phyloP scores from a whole-genome alignment of 2,113 vertebrate species.

The Microtus montanus region DNA sequence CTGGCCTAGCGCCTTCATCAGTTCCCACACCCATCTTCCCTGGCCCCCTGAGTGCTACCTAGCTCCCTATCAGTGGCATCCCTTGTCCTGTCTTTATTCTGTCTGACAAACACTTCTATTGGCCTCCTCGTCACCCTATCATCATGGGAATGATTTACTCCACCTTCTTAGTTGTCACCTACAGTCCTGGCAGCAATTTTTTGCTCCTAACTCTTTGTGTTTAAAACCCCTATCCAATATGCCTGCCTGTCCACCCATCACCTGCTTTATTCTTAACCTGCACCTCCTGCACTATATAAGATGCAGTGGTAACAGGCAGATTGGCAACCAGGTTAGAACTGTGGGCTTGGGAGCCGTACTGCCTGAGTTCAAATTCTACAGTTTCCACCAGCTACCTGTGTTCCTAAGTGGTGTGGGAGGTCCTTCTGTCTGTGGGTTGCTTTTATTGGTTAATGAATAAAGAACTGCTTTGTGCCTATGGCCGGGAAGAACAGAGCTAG shows the following conservation, averaged over 20 bases:
- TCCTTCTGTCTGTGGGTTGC: too few relatives aligned
- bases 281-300: background rate
- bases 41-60: background rate
- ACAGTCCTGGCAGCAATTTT: background rate
- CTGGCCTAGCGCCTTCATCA: background rate
- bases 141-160: background rate
- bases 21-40: background rate
- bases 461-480: too few relatives aligned
- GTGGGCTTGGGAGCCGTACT: background rate
- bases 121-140: background rate
- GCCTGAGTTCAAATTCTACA: background rate
- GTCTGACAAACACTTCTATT: background rate
- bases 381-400: background rate
- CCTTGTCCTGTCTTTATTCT: background rate
- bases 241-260: background rate
- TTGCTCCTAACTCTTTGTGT: background rate
- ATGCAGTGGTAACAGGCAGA: background rate
- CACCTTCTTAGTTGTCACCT: background rate
- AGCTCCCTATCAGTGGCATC: too few relatives aligned
- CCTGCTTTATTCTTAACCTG: background rate
- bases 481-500: too few relatives aligned
- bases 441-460: too few relatives aligned
- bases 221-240: background rate
- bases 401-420: too few relatives aligned
- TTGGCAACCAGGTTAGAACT: background rate